Percentiles rank a stretch among this genome's conserved stretches.
Evolutionary conservation across 2,888 invertebrate species (phyloP).

Genomic region (Stenolophus ochropezus): DNA sequence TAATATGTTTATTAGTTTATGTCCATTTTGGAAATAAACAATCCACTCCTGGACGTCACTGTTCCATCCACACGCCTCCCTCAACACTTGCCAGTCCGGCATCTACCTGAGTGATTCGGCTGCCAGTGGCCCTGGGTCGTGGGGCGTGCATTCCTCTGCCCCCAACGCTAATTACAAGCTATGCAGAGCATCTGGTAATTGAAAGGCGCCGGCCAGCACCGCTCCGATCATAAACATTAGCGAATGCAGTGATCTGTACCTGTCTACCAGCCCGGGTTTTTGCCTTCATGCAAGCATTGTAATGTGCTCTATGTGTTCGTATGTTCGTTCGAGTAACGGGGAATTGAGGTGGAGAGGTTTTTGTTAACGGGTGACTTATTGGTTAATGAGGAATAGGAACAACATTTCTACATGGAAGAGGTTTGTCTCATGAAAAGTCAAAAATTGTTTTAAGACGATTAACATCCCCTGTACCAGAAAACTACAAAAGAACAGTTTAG

Average conservation of each 20-base stretch:
- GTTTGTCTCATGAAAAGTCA: too few relatives aligned
- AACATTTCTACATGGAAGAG: background rate
- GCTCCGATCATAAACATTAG: slow-evolving; percentile 36
- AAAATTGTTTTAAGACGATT: too few relatives aligned
- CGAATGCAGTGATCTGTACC: slow-evolving; percentile 32
- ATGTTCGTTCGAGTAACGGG: background rate
- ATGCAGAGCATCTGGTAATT: slow-evolving; percentile 68
- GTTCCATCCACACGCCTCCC: background rate
- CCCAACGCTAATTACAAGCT: slow-evolving; percentile 66
- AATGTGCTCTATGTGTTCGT: background rate
- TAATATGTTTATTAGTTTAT: too few relatives aligned
- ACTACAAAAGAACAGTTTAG: too few relatives aligned
- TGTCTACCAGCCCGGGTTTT: slow-evolving; percentile 10
- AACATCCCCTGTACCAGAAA: too few relatives aligned
- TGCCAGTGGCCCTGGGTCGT: background rate
- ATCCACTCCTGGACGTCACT: too few relatives aligned
- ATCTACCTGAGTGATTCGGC: slow-evolving; percentile 51
- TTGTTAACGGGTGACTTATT: too few relatives aligned
- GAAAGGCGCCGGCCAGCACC: slow-evolving; percentile 64
- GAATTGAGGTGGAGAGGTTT: background rate
- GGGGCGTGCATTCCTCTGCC: slow-evolving; percentile 43
- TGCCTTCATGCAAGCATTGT: background rate
- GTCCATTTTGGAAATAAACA: too few relatives aligned
- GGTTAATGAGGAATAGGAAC: background rate
- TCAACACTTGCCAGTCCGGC: background rate